Evolutionary conservation across 2,888 invertebrate species (phyloP), one percentile per base, ranked within the genome.

Genomic region (Conus canariensis): DNA sequence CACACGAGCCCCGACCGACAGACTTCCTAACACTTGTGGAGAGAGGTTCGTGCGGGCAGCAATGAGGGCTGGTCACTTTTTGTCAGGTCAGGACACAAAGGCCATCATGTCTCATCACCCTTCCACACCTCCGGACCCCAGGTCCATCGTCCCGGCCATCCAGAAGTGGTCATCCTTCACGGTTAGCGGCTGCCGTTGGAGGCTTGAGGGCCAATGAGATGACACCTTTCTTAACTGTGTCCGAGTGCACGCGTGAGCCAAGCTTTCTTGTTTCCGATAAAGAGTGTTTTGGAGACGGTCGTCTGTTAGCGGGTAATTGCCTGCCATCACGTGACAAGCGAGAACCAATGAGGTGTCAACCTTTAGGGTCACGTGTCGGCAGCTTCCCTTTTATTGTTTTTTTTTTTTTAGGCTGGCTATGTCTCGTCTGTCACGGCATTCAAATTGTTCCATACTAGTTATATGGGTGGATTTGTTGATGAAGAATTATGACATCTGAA

Each of bases 261-360:
- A 83, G 56, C 58, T 56, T 83, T 58, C 58, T 83, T 83, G 22
- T 58, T 2, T 80, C 45, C 4, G 30, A 3, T 16, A 30, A 30
- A 1, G 30, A 12, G 25, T 4, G 9, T 12, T 80, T 80, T 80
- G 25, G 22, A 80, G 77, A 30, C 30, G 77, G 58, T 83, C 82
- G 56, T 83, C 58, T 58, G 56, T 83, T 56, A 25, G 8, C 10
- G 56, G 45, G 22, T 83, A 83, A 83, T 83, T 83, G 82, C 82
- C 82, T 83, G 82, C 58, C 82, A 83, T 83, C 82, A 83, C 82
- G 82, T 83, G 82, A 83, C 82, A 83, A 83, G 82, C 58, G 58
- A 83, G 82, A 83, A 83, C 82, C 82, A 83, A 83, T 83, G 58
- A 83, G 82, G 82, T 83, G 82, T 56, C 58, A 58, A 56, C 82